Percentiles rank a stretch among this genome's conserved stretches.
These are phyloP conservation scores for Microtus richardsoni DNA, from an alignment of 2,113 vertebrate genomes.

Conservation along the genomic window DNA sequence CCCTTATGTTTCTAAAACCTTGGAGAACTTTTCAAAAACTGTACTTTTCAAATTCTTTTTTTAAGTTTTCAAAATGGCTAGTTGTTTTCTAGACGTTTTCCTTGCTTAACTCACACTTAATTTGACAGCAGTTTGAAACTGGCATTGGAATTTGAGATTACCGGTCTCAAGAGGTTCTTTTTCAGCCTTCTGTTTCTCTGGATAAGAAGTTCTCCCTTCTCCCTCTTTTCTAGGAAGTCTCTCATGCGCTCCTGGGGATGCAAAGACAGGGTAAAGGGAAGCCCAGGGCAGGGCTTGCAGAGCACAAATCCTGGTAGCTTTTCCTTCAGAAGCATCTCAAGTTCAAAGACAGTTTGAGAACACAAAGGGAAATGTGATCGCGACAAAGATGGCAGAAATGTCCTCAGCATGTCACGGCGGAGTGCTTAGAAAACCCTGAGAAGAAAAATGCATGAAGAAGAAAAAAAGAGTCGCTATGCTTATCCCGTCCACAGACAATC, in stretches of 20 bases:
- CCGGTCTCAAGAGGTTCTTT: constrained; percentile 88
- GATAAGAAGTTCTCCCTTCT: constrained; percentile 89
- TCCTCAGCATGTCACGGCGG: not conserved
- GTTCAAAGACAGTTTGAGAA: not conserved
- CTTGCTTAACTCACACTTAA: not conserved
- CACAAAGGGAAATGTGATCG: not conserved
- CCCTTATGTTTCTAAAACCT: constrained; percentile 11
- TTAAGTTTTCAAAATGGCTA: not conserved
- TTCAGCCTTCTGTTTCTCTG: constrained; percentile 89
- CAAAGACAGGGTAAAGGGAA: not conserved
- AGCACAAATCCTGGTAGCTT: too few species aligned
- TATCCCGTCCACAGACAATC: not conserved
- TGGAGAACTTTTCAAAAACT: not conserved
- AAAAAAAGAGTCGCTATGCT: not conserved
- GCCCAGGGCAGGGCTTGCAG: too few species aligned
- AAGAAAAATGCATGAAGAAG: not conserved
- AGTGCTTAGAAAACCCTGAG: not conserved
- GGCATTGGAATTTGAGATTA: constrained; percentile 74
- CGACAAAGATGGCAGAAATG: not conserved
- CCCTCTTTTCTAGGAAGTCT: constrained; percentile 89
- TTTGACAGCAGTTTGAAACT: not conserved
- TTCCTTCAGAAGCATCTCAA: not conserved
- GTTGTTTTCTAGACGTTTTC: not conserved
- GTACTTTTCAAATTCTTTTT: not conserved
- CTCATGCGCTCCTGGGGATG: constrained; percentile 87